Conservation (phyloP, 2,797 vertebrate species). For the Todus mexicanus region DNA sequence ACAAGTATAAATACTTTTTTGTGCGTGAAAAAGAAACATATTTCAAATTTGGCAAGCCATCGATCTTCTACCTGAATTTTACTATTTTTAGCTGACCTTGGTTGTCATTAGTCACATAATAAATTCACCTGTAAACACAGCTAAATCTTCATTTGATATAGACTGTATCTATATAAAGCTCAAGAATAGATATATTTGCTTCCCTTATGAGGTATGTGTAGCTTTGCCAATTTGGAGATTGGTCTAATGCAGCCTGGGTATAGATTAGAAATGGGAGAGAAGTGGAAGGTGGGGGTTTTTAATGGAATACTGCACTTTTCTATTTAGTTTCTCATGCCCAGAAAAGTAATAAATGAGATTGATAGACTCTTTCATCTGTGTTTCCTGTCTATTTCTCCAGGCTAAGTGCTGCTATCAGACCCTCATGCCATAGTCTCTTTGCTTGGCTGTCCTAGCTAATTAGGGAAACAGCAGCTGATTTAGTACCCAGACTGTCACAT, state of each 20-base stretch:
- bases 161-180: conserved; percentile 23
- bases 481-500: not conserved
- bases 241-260: conserved; percentile 4
- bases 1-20: not conserved
- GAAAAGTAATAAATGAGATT: conserved; percentile 2
- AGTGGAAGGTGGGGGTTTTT: not conserved
- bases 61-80: not conserved
- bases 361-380: not conserved
- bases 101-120: not conserved
- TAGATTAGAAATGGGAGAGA: conserved; percentile 28
- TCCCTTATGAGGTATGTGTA: not conserved
- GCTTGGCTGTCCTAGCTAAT: not conserved
- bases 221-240: not conserved
- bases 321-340: not conserved
- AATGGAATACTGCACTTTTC: not conserved
- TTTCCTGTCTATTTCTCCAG: not conserved
- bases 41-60: not conserved
- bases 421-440: not conserved
- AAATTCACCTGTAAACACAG: not conserved
- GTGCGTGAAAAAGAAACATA: not conserved
- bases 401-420: not conserved
- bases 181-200: not conserved
- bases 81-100: conserved; percentile 42
- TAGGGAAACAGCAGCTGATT: not conserved
- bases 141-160: conserved; percentile 6